phyloP scores from a whole-genome alignment of 2,888 invertebrate species.

The Omphaloscelis lunosa region DNA sequence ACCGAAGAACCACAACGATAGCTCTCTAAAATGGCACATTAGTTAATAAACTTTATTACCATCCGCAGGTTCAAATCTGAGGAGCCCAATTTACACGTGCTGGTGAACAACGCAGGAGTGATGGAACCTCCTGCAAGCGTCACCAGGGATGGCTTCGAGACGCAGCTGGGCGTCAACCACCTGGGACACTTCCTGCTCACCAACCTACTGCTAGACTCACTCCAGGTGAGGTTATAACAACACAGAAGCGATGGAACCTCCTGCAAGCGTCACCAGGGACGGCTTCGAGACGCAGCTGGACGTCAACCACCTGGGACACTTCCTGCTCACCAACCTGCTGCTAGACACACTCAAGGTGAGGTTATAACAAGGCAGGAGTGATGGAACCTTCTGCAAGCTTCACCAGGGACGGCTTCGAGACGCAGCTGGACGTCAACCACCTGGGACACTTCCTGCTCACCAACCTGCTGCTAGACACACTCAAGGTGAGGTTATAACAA shows the following conservation, averaged over 20 bases:
- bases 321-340: slow-evolving; percentile 94
- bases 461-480: slow-evolving; percentile 92
- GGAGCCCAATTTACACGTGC: slow-evolving; percentile 92
- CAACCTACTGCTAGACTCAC: slow-evolving; percentile 92
- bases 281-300: slow-evolving; percentile 96
- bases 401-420: slow-evolving; percentile 95
- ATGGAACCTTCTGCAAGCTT: slow-evolving; percentile 92
- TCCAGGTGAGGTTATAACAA: slow-evolving; percentile 88
- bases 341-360: slow-evolving; percentile 92
- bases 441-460: slow-evolving; percentile 96
- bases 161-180: slow-evolving; percentile 95
- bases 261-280: slow-evolving; percentile 91
- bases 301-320: slow-evolving; percentile 96
- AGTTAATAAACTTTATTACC: not conserved
- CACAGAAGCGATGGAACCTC: slow-evolving; percentile 92
- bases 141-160: slow-evolving; percentile 95
- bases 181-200: slow-evolving; percentile 96
- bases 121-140: slow-evolving; percentile 92
- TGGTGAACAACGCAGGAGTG: slow-evolving; percentile 96
- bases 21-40: not conserved
- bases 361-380: slow-evolving; percentile 76
- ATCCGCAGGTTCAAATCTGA: slow-evolving; percentile 88
- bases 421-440: slow-evolving; percentile 95
- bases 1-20: not conserved
- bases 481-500: slow-evolving; percentile 88